Conservation (phyloP, 2,113 vertebrate genomes). For the Candoia aspera region DNA sequence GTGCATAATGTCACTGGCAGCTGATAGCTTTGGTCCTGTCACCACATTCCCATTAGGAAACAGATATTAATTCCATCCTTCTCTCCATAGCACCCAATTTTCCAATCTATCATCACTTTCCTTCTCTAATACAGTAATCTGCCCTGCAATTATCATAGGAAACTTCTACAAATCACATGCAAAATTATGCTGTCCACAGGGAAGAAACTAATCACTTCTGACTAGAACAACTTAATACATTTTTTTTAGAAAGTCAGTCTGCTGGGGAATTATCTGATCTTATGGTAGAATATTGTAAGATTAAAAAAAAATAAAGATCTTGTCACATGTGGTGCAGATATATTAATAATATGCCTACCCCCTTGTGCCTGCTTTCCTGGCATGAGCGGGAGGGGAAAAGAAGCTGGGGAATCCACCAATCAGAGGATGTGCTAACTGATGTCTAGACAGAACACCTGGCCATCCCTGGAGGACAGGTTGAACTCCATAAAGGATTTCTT, state of each 20-base stretch:
- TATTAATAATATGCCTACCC: neutral
- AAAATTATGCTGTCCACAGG: constrained; percentile 10
- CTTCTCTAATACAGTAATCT: neutral
- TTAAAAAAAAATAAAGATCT: neutral
- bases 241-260: neutral
- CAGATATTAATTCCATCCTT: constrained; percentile 30
- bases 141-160: neutral
- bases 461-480: too few species aligned
- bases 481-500: too few species aligned
- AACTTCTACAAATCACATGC: constrained; percentile 11
- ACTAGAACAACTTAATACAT: constrained; percentile 25
- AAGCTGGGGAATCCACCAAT: too few species aligned
- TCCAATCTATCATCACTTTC: neutral
- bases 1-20: neutral
- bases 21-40: neutral
- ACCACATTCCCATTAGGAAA: neutral
- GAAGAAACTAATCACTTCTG: constrained; percentile 25
- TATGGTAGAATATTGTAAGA: neutral
- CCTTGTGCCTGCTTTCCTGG: neutral
- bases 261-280: neutral
- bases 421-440: too few species aligned
- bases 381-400: too few species aligned
- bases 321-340: neutral
- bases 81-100: constrained; percentile 16
- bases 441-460: too few species aligned